Evolutionary conservation across 37 sponge, comb jelly and placozoan species (phyloP), one percentile per base, ranked within the genome.

Genomic region (Dysidea cf. avara): DNA sequence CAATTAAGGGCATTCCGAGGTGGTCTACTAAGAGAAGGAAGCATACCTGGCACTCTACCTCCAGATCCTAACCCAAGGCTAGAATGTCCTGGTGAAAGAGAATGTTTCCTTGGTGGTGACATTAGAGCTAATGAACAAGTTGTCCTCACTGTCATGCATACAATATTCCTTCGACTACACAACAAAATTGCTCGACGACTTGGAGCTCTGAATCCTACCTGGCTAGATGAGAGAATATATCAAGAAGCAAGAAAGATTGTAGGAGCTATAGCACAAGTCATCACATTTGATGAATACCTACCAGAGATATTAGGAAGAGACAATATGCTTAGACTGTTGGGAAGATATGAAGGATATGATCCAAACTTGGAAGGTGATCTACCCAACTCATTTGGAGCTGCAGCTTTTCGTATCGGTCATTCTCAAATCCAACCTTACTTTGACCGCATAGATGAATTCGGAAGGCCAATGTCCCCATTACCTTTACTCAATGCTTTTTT

Each of bases 151-250:
- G 66, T 86, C n/a, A 89, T 98, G 96, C 99, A 98, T 79, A 98
- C 96, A 20, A 68, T 98, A 20, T 98, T 87, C 88, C 43, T 98
- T 43, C 54, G 99, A 53, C 90, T 95, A 50, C 99, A 98, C 84
- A 98, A 98, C 63, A 64, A 93, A 61, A 84, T 91, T 57, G 99
- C 91, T 43, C 29, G 56, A 7, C 39, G 38, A 33, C 74, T 98
- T 53, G 74, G 66, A 0, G 26, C 30, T 21, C 52, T 98, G 50
- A 92, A 94, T 68, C 90, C 90, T 1, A 33, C 24, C 34, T 92
- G 90, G 97, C 66, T 43, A 1, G 94, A 97, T 66, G 98, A 97
- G 34, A 72, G 81, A n/a, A 47, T 93, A 9, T 97, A 68, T 66
- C 89, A 94, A 68, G 87, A 74, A 20, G 85, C 91, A 32, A 80